Conservation (phyloP, 1,140 invertebrate genomes). For the Aphaenogaster floridana region DNA sequence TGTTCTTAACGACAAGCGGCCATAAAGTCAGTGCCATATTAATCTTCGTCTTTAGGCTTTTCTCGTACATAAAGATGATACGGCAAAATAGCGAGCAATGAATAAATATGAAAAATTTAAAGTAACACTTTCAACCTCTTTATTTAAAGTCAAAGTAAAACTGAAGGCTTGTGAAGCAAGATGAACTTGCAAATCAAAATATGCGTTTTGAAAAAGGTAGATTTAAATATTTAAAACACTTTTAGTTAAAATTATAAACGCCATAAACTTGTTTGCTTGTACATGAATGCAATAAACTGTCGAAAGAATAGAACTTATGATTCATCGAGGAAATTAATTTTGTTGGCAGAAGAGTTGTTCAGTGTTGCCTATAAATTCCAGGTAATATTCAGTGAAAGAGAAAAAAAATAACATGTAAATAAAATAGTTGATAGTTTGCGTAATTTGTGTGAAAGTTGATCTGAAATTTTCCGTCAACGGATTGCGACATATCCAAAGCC, state of each 20-base stretch:
- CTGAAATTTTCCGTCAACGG: conserved; percentile 29
- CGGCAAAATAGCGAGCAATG: conserved; percentile 47
- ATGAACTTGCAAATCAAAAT: not conserved
- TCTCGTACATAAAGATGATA: not conserved
- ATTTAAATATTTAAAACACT: not conserved
- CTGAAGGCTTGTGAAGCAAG: not conserved
- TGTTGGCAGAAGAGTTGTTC: not conserved
- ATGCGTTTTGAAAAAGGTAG: not conserved
- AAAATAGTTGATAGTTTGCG: not conserved
- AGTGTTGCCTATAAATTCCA: not conserved
- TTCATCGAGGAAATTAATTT: not conserved
- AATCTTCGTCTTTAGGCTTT: conserved; percentile 49
- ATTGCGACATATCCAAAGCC: conserved; percentile 16
- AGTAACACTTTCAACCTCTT: not conserved
- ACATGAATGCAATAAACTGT: not conserved
- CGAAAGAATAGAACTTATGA: not conserved
- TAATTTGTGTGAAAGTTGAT: conserved; percentile 55
- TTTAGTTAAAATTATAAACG: not conserved
- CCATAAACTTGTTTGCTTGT: not conserved
- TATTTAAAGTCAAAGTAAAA: not conserved
- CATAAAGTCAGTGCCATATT: conserved; percentile 61
- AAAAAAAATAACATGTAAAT: not conserved
- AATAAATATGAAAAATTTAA: conserved; percentile 3
- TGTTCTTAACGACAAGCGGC: conserved; percentile 67
- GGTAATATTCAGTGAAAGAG: not conserved